Evolutionary conservation across 2,797 vertebrate genomes (phyloP).

Genomic region (Eospalax fontanierii): DNA sequence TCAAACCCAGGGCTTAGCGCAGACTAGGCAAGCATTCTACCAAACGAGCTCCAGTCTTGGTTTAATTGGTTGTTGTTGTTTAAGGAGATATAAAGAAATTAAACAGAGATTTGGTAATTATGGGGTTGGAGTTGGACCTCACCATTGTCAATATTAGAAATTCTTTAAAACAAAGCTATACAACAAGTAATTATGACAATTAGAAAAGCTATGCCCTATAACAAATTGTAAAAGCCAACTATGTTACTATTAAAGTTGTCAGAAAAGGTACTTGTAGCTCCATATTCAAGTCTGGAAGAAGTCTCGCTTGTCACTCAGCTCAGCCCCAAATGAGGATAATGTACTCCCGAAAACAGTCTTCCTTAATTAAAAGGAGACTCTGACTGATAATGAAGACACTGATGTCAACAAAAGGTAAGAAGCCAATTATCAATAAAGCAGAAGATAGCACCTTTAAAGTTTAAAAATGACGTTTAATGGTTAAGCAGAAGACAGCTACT

Average conservation of each 20-base stretch:
- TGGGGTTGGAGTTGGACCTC: not conserved
- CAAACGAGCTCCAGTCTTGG: not conserved
- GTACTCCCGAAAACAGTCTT: not conserved
- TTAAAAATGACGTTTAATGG: not conserved
- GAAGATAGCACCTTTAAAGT: not conserved
- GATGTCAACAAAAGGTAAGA: not conserved
- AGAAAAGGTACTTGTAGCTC: not conserved
- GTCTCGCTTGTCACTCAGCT: not conserved
- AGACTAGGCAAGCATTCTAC: not conserved
- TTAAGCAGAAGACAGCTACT: not conserved
- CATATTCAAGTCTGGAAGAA: not conserved
- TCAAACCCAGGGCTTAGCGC: not conserved
- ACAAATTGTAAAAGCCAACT: not conserved
- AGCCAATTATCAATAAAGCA: not conserved
- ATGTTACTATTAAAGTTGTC: conserved; percentile 35
- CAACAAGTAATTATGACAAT: not conserved
- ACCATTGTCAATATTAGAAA: conserved; percentile 19
- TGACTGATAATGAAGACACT: not conserved
- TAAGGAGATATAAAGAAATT: conserved; percentile 9
- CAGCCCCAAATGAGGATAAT: not conserved
- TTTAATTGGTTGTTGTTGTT: not conserved
- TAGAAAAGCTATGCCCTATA: not conserved
- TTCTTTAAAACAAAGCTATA: not conserved
- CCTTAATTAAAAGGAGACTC: not conserved
- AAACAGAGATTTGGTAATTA: conserved; percentile 27